Evolutionary conservation across 1,140 invertebrate genomes (phyloP), one percentile per base, ranked within the genome.

Genomic region (Andricus grossulariae): DNA sequence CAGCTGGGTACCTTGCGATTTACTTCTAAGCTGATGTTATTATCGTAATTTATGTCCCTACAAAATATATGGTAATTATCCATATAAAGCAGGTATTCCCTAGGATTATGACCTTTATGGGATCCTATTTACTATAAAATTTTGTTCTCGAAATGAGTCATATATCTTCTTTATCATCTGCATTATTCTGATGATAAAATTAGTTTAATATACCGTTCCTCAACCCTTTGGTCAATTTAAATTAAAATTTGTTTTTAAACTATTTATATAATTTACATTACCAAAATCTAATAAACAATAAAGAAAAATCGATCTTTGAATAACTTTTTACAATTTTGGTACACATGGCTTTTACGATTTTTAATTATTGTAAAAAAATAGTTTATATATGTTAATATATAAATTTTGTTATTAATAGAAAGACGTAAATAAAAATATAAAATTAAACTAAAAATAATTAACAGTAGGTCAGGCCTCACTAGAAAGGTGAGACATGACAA

Each of bases 391-490:
- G 5, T 19, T 6, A 21, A 32, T 60, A 54, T 54, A 60, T 60
- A 60, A 60, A 32, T 57, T 12, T 21, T 8, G 25, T 19, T 57
- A 16, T 10, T 21, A 25, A 60, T 60, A 25, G 32, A 32, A 32
- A 25, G 21, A 60, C 19, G 10, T 32, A 11, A 60, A 60, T 60
- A 60, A 7, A 39, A 66, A 32, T 32, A 66, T 15, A 25, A 66
- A 66, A 66, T 66, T 66, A 32, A 39, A 66, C 57, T 66, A 66
- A 66, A 66, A 66, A 66, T 66, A 66, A 66, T 66, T 66, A 66
- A 32, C 57, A 66, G 57, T 66, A 16, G 57, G 57, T 66, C 25
- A 32, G 21, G 25, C 15, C 13, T 32, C 55, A 19, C 21, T 2
- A 21, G 12, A 32, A 25, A 21, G 11, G 19, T 57, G 57, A 32